Percentiles rank a stretch among this genome's conserved stretches.
phyloP scores from a whole-genome alignment of 2,113 vertebrate genomes.

The Pycnonotus jocosus region DNA sequence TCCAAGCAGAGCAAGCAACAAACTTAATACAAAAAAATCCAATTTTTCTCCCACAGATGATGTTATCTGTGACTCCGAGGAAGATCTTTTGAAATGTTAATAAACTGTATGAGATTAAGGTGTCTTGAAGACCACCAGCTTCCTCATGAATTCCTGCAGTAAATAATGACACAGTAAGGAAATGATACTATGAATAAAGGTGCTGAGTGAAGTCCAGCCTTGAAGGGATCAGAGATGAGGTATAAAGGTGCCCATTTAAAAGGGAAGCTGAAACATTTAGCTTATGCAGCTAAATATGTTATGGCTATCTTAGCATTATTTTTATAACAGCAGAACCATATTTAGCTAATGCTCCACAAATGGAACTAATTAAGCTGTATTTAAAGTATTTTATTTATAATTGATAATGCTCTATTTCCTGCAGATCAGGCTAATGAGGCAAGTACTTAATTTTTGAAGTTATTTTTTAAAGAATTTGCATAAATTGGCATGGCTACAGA shows the following conservation, averaged over 20 bases:
- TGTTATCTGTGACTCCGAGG: too few relatives aligned
- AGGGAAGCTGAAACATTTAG: neutral
- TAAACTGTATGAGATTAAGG: neutral
- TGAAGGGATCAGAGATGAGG: neutral
- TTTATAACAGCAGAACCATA: neutral
- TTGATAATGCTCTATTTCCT: slow-evolving; percentile 13
- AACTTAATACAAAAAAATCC: neutral
- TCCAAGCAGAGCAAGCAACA: neutral
- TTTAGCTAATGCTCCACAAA: neutral
- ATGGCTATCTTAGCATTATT: neutral
- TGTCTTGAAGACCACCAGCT: neutral
- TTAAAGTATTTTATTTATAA: slow-evolving; percentile 36
- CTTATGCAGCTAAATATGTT: neutral
- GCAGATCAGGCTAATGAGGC: slow-evolving; percentile 6
- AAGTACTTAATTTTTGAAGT: neutral
- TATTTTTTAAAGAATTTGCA: neutral
- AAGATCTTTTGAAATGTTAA: neutral
- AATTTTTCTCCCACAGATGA: neutral
- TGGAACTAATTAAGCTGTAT: slow-evolving; percentile 4
- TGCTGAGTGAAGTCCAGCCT: neutral
- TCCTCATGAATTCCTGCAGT: neutral
- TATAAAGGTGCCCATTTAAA: neutral
- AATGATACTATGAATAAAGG: neutral
- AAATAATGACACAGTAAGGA: neutral
- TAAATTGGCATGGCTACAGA: neutral